These are phyloP conservation scores for Acanthurus lineatus DNA, from an alignment of 2,797 vertebrate genomes.

Conservation along the genomic window DNA sequence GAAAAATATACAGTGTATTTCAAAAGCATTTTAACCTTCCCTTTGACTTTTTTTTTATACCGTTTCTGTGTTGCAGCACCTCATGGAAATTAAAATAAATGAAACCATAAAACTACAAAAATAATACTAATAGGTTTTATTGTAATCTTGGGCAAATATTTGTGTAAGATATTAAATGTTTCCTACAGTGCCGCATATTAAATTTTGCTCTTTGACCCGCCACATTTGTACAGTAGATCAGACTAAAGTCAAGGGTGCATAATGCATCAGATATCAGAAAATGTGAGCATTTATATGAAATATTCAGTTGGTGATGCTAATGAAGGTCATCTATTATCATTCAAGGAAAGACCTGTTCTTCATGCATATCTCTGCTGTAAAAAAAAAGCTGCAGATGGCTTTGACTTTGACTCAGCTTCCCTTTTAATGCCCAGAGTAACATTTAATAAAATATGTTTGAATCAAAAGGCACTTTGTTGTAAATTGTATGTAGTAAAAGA, in stretches of 20 bases:
- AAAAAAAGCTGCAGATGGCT: slow-evolving; percentile 12
- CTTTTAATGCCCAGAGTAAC: slow-evolving; percentile 20
- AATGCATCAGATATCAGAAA: slow-evolving; percentile 33
- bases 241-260: neutral
- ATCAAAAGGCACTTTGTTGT: slow-evolving; percentile 15
- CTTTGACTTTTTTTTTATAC: slow-evolving; percentile 9
- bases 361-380: slow-evolving; percentile 1
- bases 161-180: neutral
- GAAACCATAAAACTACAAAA: neutral
- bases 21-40: slow-evolving; percentile 3
- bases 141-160: neutral
- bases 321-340: slow-evolving; percentile 47
- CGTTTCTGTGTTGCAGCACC: neutral
- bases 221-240: neutral
- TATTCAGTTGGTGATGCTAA: slow-evolving; percentile 31
- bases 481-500: slow-evolving; percentile 21
- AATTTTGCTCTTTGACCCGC: neutral
- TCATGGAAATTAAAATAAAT: neutral
- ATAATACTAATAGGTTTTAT: neutral
- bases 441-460: neutral
- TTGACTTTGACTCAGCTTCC: slow-evolving; percentile 21
- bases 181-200: neutral
- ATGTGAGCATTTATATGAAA: slow-evolving; percentile 25
- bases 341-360: slow-evolving; percentile 32
- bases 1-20: slow-evolving; percentile 8